A percentile compares a stretch with the other conserved stretches of the same genome.
Conservation (phyloP, 2,797 vertebrate species). For the Mycteria americana region DNA sequence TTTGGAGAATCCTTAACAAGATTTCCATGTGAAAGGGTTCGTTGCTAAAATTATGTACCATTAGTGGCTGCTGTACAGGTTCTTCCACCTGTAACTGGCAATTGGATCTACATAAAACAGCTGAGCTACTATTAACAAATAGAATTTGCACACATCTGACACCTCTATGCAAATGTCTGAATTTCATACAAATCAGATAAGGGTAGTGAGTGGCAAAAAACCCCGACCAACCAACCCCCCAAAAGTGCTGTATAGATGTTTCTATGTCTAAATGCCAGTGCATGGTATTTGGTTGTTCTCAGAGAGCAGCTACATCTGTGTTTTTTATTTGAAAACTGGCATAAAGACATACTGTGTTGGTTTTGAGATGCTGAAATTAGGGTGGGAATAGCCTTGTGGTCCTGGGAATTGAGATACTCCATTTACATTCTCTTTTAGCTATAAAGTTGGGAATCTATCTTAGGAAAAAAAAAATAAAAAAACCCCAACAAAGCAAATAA, state of each 20-base stretch:
- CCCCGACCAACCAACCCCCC: fast-evolving
- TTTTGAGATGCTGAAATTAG: not conserved
- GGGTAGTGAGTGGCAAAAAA: not conserved
- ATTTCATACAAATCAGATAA: not conserved
- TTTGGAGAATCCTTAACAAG: not conserved
- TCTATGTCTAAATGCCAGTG: not conserved
- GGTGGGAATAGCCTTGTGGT: not conserved
- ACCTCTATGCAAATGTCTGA: not conserved
- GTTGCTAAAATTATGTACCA: not conserved
- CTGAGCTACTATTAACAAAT: not conserved
- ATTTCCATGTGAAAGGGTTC: not conserved
- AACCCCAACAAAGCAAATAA: not conserved
- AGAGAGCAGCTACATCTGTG: not conserved
- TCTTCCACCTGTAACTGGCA: not conserved
- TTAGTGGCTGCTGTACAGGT: not conserved
- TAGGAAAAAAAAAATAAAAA: not conserved
- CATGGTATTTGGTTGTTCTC: not conserved
- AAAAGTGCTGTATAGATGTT: not conserved
- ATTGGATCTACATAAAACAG: not conserved
- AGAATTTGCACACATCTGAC: not conserved
- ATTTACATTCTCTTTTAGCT: not conserved
- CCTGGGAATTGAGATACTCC: not conserved
- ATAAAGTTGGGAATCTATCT: not conserved
- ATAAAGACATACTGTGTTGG: not conserved
- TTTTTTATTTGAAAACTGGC: not conserved